phyloP scores from a whole-genome alignment of 35 echinoderm and acorn worm species.

The Ophiothrix spiculata region DNA sequence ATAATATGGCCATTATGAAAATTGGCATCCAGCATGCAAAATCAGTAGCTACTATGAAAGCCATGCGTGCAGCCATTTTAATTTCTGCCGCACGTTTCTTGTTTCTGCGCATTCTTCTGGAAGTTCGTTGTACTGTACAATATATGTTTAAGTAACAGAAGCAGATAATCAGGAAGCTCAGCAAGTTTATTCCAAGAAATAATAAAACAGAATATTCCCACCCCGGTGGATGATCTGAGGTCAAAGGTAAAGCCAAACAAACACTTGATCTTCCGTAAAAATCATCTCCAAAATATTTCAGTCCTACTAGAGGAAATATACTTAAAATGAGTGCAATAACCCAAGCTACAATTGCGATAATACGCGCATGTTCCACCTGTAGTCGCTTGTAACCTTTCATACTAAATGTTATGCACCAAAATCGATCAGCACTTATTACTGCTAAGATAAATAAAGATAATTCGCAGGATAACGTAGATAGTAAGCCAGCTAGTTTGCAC shows the following conservation, averaged over 20 bases:
- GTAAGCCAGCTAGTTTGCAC: conserved; percentile 47
- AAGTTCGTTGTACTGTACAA: conserved; percentile 13
- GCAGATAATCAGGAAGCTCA: conserved; percentile 25
- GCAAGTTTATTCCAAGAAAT: conserved; percentile 40
- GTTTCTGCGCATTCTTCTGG: conserved; percentile 5
- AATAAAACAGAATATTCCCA: conserved; percentile 43
- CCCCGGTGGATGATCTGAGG: conserved; percentile 48
- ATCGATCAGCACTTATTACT: conserved; percentile 52
- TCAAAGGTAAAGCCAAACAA: conserved; percentile 78
- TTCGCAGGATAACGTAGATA: conserved; percentile 63
- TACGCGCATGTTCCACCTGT: background rate
- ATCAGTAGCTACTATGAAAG: conserved; percentile 49
- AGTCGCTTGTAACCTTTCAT: background rate
- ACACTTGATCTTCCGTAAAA: conserved; percentile 94
- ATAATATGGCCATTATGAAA: conserved; percentile 52
- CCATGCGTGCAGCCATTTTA: conserved; percentile 53
- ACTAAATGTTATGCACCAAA: conserved; percentile 39
- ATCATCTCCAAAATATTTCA: conserved; percentile 49
- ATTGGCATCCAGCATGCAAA: conserved; percentile 67
- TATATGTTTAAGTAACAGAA: conserved; percentile 50
- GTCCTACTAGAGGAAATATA: conserved; percentile 4
- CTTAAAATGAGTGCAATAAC: background rate
- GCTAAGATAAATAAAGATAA: conserved; percentile 46
- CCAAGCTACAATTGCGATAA: background rate
- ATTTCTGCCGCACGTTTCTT: conserved; percentile 29